Percentiles rank a stretch among this genome's conserved stretches.
Conservation (phyloP, 2,113 vertebrate species). For the Paraplagusia blochii region DNA sequence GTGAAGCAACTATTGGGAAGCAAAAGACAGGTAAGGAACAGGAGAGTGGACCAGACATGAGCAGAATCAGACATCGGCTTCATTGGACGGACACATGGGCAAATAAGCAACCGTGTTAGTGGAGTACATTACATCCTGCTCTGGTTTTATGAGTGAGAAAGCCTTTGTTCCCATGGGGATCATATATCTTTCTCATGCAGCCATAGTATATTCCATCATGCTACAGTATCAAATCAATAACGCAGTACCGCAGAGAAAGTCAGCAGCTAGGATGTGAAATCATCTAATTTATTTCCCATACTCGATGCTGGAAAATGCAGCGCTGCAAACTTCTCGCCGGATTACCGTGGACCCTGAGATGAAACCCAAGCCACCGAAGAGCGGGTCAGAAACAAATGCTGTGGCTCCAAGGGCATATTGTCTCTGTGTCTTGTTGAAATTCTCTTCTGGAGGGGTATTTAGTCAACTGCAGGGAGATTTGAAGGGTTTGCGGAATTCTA, state of each 20-base stretch:
- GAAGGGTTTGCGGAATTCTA: neutral
- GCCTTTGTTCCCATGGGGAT: constrained; percentile 36
- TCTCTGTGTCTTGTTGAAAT: constrained; percentile 9
- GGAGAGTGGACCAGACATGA: constrained; percentile 9
- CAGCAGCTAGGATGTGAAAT: constrained; percentile 23
- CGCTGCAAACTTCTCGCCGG: neutral
- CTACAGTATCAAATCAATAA: constrained; percentile 49
- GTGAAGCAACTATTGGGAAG: neutral
- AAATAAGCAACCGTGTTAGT: constrained; percentile 39
- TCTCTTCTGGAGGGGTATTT: neutral
- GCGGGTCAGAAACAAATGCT: neutral
- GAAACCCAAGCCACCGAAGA: constrained; percentile 18
- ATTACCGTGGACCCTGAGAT: constrained; percentile 9
- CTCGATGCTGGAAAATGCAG: neutral
- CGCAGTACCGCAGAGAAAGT: constrained; percentile 21
- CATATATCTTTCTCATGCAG: constrained; percentile 30
- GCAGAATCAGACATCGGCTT: constrained; percentile 30
- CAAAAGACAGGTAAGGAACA: constrained; percentile 8
- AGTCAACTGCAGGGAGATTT: constrained; percentile 3
- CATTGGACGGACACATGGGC: constrained; percentile 8
- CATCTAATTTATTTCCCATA: constrained; percentile 15
- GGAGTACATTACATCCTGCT: constrained; percentile 39
- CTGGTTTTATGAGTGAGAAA: constrained; percentile 28
- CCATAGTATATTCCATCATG: constrained; percentile 24
- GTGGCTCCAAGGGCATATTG: neutral